Percentiles rank a stretch among this genome's conserved stretches.
Evolutionary conservation across 2,888 invertebrate genomes (phyloP).

Genomic region (Oconnorella tubifera): DNA sequence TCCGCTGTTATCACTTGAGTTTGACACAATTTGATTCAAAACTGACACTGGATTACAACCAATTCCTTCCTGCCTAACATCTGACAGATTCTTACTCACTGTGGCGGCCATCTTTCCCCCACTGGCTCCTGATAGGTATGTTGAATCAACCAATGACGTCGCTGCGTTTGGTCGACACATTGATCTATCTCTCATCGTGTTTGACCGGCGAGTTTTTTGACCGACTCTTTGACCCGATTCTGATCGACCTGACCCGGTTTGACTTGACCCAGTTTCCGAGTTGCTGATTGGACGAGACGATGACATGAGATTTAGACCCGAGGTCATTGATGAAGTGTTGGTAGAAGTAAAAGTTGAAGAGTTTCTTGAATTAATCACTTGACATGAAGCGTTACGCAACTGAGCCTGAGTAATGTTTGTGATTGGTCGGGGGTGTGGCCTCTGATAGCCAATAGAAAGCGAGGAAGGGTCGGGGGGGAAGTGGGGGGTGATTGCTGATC

Average conservation of each 20-base stretch:
- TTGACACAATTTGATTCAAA: too few species aligned
- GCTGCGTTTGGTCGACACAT: neutral
- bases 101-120: too few species aligned
- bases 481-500: too few species aligned
- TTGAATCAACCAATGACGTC: neutral
- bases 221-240: neutral
- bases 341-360: neutral
- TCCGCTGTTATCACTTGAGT: too few species aligned
- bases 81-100: too few species aligned
- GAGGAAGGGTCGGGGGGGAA: neutral
- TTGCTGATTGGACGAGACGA: neutral
- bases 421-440: constrained; percentile 24
- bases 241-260: neutral
- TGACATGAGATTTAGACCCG: constrained; percentile 13
- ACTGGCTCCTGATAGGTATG: neutral
- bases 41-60: too few species aligned
- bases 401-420: constrained; percentile 32
- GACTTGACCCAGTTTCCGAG: neutral
- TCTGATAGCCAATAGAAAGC: neutral
- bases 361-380: neutral
- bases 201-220: neutral
- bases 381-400: constrained; percentile 5
- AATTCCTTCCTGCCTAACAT: too few species aligned
- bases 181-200: constrained; percentile 4
- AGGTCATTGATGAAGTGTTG: neutral